A percentile compares a stretch with the other conserved stretches of the same genome.
These are phyloP conservation scores for Apus apus DNA, from an alignment of 2,113 vertebrate genomes.

Conservation along the genomic window DNA sequence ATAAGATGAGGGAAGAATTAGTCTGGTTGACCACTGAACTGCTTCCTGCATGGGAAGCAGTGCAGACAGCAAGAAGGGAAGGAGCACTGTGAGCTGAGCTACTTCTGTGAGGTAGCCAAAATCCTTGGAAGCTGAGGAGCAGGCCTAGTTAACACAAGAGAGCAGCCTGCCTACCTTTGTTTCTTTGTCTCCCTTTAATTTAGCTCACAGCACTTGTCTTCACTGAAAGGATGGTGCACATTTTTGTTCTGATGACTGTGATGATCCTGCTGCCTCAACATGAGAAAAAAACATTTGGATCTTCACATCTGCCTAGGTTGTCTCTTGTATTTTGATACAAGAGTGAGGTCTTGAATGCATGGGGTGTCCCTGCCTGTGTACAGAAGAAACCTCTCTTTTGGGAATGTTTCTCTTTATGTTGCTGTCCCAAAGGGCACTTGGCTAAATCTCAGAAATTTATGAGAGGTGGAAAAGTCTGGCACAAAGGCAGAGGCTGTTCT, in stretches of 20 bases:
- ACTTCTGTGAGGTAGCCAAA: neutral
- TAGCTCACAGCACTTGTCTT: neutral
- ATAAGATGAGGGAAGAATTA: neutral
- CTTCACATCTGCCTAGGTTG: neutral
- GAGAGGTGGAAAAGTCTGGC: neutral
- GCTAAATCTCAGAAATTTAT: neutral
- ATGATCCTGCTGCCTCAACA: neutral
- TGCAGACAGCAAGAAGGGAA: neutral
- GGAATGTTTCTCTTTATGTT: neutral
- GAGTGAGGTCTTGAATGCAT: neutral
- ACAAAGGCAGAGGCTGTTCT: neutral
- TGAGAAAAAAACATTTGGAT: neutral
- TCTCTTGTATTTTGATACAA: neutral
- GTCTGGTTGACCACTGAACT: neutral
- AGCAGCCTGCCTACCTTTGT: neutral
- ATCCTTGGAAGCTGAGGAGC: neutral
- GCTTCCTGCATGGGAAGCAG: neutral
- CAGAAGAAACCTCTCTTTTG: neutral
- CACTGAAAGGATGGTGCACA: neutral
- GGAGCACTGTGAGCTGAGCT: neutral
- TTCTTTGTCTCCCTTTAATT: neutral
- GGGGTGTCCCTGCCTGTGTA: neutral
- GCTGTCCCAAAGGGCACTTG: neutral
- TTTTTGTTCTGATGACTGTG: neutral
- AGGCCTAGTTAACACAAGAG: neutral